A percentile compares a stretch with the other conserved stretches of the same genome.
Conservation (phyloP, 2,113 vertebrate species). For the Bubo bubo region DNA sequence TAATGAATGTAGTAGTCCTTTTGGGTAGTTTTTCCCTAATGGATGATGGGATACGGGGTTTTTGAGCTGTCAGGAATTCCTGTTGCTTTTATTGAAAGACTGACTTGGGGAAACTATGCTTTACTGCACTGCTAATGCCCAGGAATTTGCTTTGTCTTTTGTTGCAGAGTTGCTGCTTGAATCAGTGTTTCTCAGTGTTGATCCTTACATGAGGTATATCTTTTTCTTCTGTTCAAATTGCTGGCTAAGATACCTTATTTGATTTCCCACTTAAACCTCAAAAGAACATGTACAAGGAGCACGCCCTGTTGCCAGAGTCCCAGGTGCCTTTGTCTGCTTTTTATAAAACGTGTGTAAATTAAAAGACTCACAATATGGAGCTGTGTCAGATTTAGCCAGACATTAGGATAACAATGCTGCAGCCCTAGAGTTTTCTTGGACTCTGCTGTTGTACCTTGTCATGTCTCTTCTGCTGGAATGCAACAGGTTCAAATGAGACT, state of each 20-base stretch:
- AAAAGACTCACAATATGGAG: neutral
- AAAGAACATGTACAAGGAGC: neutral
- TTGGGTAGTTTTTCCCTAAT: neutral
- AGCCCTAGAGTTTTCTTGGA: neutral
- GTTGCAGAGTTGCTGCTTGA: slow-evolving; percentile 87
- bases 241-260: neutral
- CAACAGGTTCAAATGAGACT: neutral
- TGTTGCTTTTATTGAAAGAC: neutral
- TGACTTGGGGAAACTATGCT: neutral
- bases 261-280: neutral
- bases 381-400: neutral
- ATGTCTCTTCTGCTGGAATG: neutral
- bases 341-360: neutral
- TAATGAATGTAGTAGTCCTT: neutral
- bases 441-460: neutral
- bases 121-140: neutral
- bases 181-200: slow-evolving; percentile 86
- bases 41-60: neutral
- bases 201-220: slow-evolving; percentile 90
- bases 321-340: neutral
- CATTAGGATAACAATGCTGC: neutral
- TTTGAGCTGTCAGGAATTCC: neutral
- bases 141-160: neutral
- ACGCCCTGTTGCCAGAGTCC: neutral
- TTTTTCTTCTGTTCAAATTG: neutral